phyloP scores from a whole-genome alignment of 2,797 vertebrate genomes.

The Apogon hyalosoma region DNA sequence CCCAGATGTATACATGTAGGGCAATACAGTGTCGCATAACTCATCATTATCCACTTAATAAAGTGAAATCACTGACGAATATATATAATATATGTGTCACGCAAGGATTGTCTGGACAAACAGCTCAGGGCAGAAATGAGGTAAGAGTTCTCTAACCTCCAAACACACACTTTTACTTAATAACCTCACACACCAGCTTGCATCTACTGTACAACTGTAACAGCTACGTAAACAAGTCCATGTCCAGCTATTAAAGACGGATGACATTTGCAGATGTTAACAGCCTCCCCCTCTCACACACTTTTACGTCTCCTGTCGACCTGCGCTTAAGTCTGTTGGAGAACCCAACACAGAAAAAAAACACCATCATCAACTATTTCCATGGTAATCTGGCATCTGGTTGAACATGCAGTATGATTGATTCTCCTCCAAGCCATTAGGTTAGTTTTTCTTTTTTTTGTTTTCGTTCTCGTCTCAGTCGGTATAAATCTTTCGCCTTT shows the following conservation, averaged over 20 bases:
- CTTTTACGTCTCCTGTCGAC: background rate
- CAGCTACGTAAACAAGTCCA: conserved; percentile 19
- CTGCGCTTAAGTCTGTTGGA: conserved; percentile 6
- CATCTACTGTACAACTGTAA: background rate
- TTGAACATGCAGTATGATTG: conserved; percentile 50
- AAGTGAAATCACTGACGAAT: conserved; percentile 8
- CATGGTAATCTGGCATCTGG: conserved; percentile 44
- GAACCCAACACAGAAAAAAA: conserved; percentile 11
- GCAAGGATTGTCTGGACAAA: conserved; percentile 50
- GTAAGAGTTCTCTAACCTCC: conserved; percentile 26
- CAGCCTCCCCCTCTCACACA: background rate
- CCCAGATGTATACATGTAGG: background rate
- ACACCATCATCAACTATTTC: conserved; percentile 37
- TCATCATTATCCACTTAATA: conserved; percentile 20
- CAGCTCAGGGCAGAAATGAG: conserved; percentile 13
- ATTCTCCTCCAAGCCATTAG: conserved; percentile 48
- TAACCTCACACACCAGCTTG: conserved; percentile 4
- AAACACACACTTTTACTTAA: conserved; percentile 17
- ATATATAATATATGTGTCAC: conserved; percentile 21
- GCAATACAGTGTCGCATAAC: conserved; percentile 22
- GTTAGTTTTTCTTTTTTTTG: conserved; percentile 33
- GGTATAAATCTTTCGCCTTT: conserved; percentile 61
- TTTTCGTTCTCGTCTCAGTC: conserved; percentile 22
- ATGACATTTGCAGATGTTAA: conserved; percentile 54
- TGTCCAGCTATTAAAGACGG: conserved; percentile 11